Base-by-base conservation (phyloP, 2,113 vertebrate genomes). In the Tragulus kanchil region DNA sequence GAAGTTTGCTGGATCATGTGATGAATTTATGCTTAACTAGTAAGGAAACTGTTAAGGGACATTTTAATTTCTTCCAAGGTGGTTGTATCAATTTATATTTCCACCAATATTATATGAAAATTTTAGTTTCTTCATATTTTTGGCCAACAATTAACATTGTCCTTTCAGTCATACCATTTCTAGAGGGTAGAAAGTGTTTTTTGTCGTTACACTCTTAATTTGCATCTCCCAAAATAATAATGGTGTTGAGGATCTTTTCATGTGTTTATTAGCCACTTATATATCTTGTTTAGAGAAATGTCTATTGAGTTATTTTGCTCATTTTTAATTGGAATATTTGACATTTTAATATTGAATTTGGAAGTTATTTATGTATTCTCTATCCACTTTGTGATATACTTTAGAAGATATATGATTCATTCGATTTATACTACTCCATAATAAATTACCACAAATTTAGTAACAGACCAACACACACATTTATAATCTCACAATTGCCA, bases 261-360 rank as follows among this genome's bases (percentile, higher is more conserved):
- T 69, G 26, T 62, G 31, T n/a, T 78, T 82, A 45, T 42, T 31
- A 67, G 8, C 59, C 45, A 21, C 19, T 88, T 73, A 6, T 14
- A 8, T 52, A 3, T 88, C 19, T 82, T 64, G n/a, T 86, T 73
- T 52, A 67, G 59, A 67, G 8, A 54, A 77, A 75, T 77, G 26
- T 12, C 8, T 48, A 19, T 83, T 71, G 28, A 94, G 45, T 48
- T 65, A 82, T 88, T 79, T 77, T 84, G n/a, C 3, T 85, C 12
- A 78, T 54, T 85, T 90, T 88, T 56, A 84, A 45, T 89, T 25
- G 31, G 23, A 88, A 45, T 61, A 91, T 48, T 92, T 91, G 25
- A 77, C 21, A 16, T 75, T 19, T 26, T 61, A n/a, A 65, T 67
- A 67, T 65, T 82, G 45, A 82, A 31, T 45, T 90, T 78, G 67